Base-by-base conservation (phyloP, 2,797 vertebrate species). In the Mus minutoides region DNA sequence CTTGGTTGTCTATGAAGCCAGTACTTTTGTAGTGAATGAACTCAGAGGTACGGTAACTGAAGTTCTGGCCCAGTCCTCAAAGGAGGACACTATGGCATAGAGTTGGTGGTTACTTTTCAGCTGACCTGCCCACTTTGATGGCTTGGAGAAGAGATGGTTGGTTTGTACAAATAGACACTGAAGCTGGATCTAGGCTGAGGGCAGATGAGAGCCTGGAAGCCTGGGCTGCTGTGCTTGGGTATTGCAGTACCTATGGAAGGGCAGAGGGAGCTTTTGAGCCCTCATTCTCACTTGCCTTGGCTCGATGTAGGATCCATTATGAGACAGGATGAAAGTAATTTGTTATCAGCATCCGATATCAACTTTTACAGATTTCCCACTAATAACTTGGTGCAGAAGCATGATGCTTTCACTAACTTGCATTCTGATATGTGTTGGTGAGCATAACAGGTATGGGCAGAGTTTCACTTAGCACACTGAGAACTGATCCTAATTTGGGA, bases 211-310 rank as follows among this genome's bases (percentile, higher is more conserved):
- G 8, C 1, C 1, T 3, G 31, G 46, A 62, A 29, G 56, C n/a
- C 43, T 3, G 0, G n/a, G 43, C n/a, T 67, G 13, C 34, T 9
- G 4, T 6, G 0, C 22, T 37, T 76, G 40, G 37, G 46, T 11
- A 2, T 52, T 24, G 26, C 29, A 0, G 1, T 3, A 0, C 7
- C 52, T 54, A 0, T 26, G 7, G 2, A 1, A 89, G 54, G 46
- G 26, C 37, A 85, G 85, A 26, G 5, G 24, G 29, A 6, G 1
- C 8, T 17, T 1, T 5, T 3, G 67, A 85, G 22, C 34, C 2
- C 0, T 1, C n/a, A 3, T n/a, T 71, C 58, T 29, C 4, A 0
- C 43, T 37, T 31, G 40, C 43, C 26, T 75, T 2, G 14, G 14
- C 2, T 21, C 43, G 60, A 46, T 17, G 11, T 78, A 40, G 14